Conservation (phyloP, 2,888 invertebrate genomes). For the Oxytorus armatus region DNA sequence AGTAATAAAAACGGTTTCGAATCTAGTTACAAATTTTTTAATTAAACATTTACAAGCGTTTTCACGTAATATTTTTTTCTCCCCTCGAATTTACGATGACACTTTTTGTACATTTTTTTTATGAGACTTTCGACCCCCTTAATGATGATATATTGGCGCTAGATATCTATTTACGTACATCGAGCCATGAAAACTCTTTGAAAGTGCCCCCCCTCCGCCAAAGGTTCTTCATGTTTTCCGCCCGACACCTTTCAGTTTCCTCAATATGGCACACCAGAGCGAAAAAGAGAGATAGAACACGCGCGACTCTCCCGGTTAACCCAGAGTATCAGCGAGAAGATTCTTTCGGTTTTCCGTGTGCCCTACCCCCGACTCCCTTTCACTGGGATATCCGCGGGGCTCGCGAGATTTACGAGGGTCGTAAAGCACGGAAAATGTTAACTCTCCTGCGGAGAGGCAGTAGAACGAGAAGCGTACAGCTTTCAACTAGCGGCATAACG, state of each 20-base stretch:
- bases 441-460: constrained; percentile 56
- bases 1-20: no score
- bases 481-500: constrained; percentile 33
- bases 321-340: constrained; percentile 45
- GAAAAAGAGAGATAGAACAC: constrained; percentile 18
- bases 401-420: constrained; percentile 73
- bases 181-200: constrained; percentile 12
- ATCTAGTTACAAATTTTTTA: no score
- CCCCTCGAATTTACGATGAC: no score
- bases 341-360: constrained; percentile 44
- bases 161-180: neutral
- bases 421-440: constrained; percentile 76
- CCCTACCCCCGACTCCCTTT: no score
- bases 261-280: constrained; percentile 9
- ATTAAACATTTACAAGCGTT: no score
- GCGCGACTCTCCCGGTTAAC: constrained; percentile 1
- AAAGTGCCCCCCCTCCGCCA: constrained; percentile 28
- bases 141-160: constrained; percentile 5
- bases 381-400: constrained; percentile 35
- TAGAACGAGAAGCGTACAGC: constrained; percentile 44
- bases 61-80: no score
- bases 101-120: neutral
- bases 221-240: constrained; percentile 33
- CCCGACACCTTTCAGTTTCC: constrained; percentile 52
- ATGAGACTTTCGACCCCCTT: neutral